Evolutionary conservation across 2,113 vertebrate species (phyloP).

Genomic region (Aramus guarauna): DNA sequence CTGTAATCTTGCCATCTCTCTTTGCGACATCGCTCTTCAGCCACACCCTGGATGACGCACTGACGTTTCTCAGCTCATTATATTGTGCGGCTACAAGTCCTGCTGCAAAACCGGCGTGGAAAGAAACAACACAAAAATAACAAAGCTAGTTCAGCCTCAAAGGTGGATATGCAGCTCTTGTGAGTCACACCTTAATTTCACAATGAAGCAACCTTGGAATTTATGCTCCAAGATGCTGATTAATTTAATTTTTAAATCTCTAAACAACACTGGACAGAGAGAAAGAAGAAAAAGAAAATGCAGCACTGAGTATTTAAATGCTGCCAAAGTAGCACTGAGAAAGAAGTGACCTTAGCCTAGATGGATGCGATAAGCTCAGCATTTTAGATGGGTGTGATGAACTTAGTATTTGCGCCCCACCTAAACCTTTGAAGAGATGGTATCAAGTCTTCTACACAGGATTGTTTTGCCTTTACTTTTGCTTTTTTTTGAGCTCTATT

Average conservation of each 20-base stretch:
- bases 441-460: not conserved
- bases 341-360: not conserved
- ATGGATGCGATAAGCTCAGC: not conserved
- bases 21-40: not conserved
- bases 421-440: not conserved
- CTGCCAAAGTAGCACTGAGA: not conserved
- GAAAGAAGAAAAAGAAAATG: not conserved
- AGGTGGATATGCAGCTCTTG: not conserved
- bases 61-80: constrained; percentile 21
- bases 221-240: not conserved
- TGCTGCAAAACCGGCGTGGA: constrained; percentile 14
- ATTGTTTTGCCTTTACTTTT: not conserved
- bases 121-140: constrained; percentile 25
- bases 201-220: constrained; percentile 3
- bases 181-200: constrained; percentile 51
- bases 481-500: not conserved
- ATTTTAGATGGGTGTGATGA: not conserved
- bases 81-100: not conserved
- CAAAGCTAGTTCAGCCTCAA: not conserved
- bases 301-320: not conserved
- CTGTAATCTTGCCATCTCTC: constrained; percentile 45
- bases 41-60: constrained; percentile 50
- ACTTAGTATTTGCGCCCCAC: not conserved
- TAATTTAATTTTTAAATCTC: constrained; percentile 31
- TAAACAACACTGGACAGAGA: constrained; percentile 4